Evolutionary conservation across 2,888 invertebrate species (phyloP).

Genomic region (Rhagonycha lutea): DNA sequence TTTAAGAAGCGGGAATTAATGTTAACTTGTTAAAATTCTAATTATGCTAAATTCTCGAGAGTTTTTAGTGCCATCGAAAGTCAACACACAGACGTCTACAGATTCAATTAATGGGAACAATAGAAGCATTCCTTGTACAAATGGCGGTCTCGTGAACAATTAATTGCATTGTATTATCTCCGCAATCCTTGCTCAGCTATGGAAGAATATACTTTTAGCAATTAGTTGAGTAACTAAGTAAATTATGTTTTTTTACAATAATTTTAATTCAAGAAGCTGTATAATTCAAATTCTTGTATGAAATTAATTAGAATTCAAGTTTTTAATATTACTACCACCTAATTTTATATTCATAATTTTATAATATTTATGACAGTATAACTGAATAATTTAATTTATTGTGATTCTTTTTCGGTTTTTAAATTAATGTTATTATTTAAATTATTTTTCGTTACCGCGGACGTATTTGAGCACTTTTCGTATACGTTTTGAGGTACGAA

Average conservation of each 20-base stretch:
- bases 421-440: background rate
- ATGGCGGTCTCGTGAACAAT: constrained; percentile 49
- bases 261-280: background rate
- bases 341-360: background rate
- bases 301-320: background rate
- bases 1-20: background rate
- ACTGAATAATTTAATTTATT: too few species aligned
- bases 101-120: constrained; percentile 51
- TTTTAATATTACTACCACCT: background rate
- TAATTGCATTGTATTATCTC: constrained; percentile 32
- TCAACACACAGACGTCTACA: constrained; percentile 30
- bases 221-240: constrained; percentile 16
- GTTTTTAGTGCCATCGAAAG: constrained; percentile 19
- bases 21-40: background rate
- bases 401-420: background rate
- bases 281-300: background rate
- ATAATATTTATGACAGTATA: too few species aligned
- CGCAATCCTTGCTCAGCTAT: constrained; percentile 26
- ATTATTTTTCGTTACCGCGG: too few species aligned
- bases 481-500: too few species aligned
- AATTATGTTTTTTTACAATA: constrained; percentile 7
- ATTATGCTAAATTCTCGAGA: constrained; percentile 25
- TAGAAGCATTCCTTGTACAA: constrained; percentile 49
- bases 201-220: constrained; percentile 19
- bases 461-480: too few species aligned